phyloP scores from a whole-genome alignment of 2,797 vertebrate genomes.

The Diglossa cyanea region DNA sequence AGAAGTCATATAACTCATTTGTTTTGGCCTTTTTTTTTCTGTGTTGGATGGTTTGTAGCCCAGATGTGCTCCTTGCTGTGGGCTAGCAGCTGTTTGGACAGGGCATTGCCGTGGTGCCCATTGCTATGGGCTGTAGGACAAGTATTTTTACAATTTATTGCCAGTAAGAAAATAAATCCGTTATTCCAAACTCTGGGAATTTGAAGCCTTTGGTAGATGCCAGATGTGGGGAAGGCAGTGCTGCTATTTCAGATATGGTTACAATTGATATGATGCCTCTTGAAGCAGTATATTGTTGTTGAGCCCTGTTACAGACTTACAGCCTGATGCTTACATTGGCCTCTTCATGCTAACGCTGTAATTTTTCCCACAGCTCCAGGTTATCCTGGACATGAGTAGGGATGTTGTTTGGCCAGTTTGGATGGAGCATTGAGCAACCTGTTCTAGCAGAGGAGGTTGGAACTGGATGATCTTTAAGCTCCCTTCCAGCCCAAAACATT shows the following conservation, averaged over 20 bases:
- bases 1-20: neutral
- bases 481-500: neutral
- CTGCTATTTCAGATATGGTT: neutral
- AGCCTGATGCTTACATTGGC: neutral
- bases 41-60: neutral
- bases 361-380: neutral
- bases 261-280: neutral
- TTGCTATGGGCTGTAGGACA: neutral
- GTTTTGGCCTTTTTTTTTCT: neutral
- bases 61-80: neutral
- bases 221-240: fast-evolving
- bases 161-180: fast-evolving
- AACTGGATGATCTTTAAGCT: neutral
- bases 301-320: neutral
- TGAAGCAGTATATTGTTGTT: neutral
- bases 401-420: neutral
- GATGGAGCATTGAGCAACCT: neutral
- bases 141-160: neutral
- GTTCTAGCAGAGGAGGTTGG: neutral
- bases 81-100: neutral
- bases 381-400: neutral
- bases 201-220: neutral
- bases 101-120: neutral
- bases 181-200: neutral
- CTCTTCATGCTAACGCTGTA: neutral